These are phyloP conservation scores for Chymomyza procnemis DNA, from an alignment of 2,888 invertebrate genomes.

Conservation along the genomic window DNA sequence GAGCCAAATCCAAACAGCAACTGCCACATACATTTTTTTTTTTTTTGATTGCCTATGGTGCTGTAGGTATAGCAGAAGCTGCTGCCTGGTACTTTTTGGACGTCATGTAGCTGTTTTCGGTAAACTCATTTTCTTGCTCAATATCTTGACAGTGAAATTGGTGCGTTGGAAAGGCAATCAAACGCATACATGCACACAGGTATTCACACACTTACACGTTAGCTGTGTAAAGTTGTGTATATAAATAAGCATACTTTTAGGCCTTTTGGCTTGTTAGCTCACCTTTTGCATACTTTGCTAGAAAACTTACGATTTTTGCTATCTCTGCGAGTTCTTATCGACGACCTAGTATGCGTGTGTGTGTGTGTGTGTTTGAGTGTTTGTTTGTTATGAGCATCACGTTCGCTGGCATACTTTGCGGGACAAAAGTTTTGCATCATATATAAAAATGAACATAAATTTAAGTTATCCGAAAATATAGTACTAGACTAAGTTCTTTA, in stretches of 20 bases:
- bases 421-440: slow-evolving; percentile 13
- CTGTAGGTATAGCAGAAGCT: not conserved
- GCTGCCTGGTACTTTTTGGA: not conserved
- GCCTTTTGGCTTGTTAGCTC: slow-evolving; percentile 14
- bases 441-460: slow-evolving; percentile 62
- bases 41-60: slow-evolving; percentile 44
- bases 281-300: not conserved
- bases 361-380: slow-evolving; percentile 15
- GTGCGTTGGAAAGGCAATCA: slow-evolving; percentile 67
- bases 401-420: slow-evolving; percentile 41
- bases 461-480: slow-evolving; percentile 64
- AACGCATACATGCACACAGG: slow-evolving; percentile 29
- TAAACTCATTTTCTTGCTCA: slow-evolving; percentile 77
- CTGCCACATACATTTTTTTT: slow-evolving; percentile 66
- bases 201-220: slow-evolving; percentile 17
- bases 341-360: not conserved
- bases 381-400: slow-evolving; percentile 68
- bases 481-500: slow-evolving; percentile 41
- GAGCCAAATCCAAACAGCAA: slow-evolving; percentile 56
- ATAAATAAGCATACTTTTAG: slow-evolving; percentile 51
- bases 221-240: slow-evolving; percentile 34
- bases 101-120: slow-evolving; percentile 53
- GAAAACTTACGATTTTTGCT: slow-evolving; percentile 37
- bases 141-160: slow-evolving; percentile 77
- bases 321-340: not conserved